Evolutionary conservation across 2,113 vertebrate species (phyloP).

Genomic region (Aleadryas rufinucha): DNA sequence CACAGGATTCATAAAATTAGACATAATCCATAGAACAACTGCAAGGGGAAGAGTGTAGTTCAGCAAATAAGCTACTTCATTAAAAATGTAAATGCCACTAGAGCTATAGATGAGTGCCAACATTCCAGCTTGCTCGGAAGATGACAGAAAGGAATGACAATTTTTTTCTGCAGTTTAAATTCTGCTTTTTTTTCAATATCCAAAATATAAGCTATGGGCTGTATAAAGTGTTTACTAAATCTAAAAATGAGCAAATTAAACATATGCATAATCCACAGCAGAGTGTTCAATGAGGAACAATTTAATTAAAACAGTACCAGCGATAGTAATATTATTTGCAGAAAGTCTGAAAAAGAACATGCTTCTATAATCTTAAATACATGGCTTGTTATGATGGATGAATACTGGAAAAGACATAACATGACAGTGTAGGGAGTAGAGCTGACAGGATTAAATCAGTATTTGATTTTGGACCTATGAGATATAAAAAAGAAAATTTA

Average conservation of each 20-base stretch:
- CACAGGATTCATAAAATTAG: background rate
- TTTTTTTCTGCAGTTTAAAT: background rate
- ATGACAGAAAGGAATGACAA: background rate
- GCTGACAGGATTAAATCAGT: background rate
- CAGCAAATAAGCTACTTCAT: constrained; percentile 39
- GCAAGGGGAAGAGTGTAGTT: background rate
- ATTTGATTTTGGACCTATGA: background rate
- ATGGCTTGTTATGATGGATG: background rate
- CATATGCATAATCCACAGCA: background rate
- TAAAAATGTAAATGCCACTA: constrained; percentile 42
- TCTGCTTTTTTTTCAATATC: background rate
- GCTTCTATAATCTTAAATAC: background rate
- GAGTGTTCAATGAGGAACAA: background rate
- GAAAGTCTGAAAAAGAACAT: background rate
- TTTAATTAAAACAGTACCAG: background rate
- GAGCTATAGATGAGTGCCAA: background rate
- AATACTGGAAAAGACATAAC: background rate
- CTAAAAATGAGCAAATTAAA: background rate
- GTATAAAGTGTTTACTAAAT: background rate
- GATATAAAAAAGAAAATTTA: background rate
- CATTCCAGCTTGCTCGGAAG: background rate
- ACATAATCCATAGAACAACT: background rate
- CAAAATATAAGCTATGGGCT: background rate
- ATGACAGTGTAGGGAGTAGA: background rate
- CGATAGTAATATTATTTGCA: background rate